Percentiles rank a stretch among this genome's conserved stretches.
These are phyloP conservation scores for Beris morrisii DNA, from an alignment of 2,888 invertebrate species.

Conservation along the genomic window DNA sequence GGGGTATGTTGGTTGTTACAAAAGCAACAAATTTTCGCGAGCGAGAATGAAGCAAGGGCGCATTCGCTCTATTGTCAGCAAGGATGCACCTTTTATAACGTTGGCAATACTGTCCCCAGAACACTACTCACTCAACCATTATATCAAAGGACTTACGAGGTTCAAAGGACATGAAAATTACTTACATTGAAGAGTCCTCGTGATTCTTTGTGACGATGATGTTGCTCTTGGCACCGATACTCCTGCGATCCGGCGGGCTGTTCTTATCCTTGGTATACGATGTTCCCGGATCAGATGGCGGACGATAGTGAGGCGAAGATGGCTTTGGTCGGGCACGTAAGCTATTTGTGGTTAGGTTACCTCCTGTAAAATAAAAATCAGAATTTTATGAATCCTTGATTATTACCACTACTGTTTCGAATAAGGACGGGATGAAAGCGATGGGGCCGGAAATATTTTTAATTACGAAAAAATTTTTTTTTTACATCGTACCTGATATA, in stretches of 20 bases:
- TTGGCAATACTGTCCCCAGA: too few species aligned
- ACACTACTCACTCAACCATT: too few species aligned
- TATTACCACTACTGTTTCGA: neutral
- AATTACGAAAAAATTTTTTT: neutral
- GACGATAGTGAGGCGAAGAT: constrained; percentile 8
- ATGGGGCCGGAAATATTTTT: neutral
- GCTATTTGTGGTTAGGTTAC: constrained; percentile 6
- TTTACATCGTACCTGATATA: constrained; percentile 22
- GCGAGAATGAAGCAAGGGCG: too few species aligned
- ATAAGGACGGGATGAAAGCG: neutral
- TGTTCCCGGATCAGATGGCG: constrained; percentile 29
- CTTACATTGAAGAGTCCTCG: constrained; percentile 35
- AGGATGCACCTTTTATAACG: too few species aligned
- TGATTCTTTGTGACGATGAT: constrained; percentile 25
- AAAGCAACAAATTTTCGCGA: too few species aligned
- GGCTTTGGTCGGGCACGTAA: constrained; percentile 20
- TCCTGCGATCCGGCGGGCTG: constrained; percentile 8
- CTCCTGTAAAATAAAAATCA: constrained; percentile 10
- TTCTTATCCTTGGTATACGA: constrained; percentile 7
- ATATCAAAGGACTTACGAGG: neutral
- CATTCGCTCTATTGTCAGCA: too few species aligned
- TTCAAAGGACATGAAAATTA: constrained; percentile 28
- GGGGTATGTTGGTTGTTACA: too few species aligned
- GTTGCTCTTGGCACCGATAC: constrained; percentile 25
- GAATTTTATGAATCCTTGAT: neutral